A percentile compares a stretch with the other conserved stretches of the same genome.
Evolutionary conservation across 35 echinoderm and acorn worm species (phyloP).

Genomic region (Lytechinus pictus): DNA sequence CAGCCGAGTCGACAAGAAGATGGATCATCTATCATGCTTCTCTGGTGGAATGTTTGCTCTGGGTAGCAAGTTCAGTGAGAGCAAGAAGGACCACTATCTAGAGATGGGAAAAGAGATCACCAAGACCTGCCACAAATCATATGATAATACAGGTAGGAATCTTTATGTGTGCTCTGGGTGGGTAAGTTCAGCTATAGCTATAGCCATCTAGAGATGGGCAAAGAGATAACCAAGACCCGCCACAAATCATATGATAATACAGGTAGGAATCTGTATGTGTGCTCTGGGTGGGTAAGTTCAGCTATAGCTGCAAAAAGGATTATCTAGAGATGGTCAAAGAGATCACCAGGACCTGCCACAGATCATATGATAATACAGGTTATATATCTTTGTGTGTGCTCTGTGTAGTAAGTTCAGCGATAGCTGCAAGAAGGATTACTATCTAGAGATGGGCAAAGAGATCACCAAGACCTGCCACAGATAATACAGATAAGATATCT

Average conservation of each 20-base stretch:
- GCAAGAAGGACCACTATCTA: conserved; percentile 72
- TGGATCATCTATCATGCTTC: conserved; percentile 98
- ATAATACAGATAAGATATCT: conserved; percentile 74
- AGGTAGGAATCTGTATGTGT: conserved; percentile 87
- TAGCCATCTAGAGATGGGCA: conserved; percentile 89
- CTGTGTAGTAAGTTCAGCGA: conserved; percentile 62
- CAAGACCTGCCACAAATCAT: conserved; percentile 89
- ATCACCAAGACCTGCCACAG: conserved; percentile 83
- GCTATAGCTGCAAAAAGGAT: conserved; percentile 38
- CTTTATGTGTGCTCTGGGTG: conserved; percentile 80
- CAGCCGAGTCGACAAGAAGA: conserved; percentile 92
- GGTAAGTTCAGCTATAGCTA: no score
- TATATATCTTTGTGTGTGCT: conserved; percentile 88
- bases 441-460: conserved; percentile 79
- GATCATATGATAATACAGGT: conserved; percentile 89
- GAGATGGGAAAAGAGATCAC: conserved; percentile 85
- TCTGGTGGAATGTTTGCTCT: conserved; percentile 98
- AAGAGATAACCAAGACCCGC: conserved; percentile 80
- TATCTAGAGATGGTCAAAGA: conserved; percentile 78
- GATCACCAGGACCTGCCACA: conserved; percentile 83
- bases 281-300: conserved; percentile 69
- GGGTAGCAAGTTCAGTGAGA: conserved; percentile 63
- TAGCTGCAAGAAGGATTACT: conserved; percentile 58
- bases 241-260: conserved; percentile 95
- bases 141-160: conserved; percentile 95